These are phyloP conservation scores for Aurelia aurita DNA, from an alignment of 30 jellyfish, hydroid and myxozoan genomes.

Conservation along the genomic window DNA sequence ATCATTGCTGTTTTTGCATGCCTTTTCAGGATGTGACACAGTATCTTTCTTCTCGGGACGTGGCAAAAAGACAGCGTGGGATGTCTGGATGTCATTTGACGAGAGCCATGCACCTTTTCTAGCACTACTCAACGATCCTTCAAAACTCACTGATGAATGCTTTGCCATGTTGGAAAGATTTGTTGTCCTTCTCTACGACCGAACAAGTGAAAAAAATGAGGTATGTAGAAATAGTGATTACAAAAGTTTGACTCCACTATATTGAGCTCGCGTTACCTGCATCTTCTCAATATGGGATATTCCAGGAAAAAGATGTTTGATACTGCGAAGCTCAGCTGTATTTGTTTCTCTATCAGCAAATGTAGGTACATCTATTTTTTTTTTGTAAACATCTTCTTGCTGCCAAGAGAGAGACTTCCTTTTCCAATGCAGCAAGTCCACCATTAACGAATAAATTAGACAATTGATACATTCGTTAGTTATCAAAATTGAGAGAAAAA, in stretches of 20 bases:
- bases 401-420: too few relatives aligned
- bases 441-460: too few relatives aligned
- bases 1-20: slow-evolving; percentile 31
- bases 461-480: too few relatives aligned
- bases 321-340: too few relatives aligned
- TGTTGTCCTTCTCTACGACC: slow-evolving; percentile 56
- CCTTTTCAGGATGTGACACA: slow-evolving; percentile 45
- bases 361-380: too few relatives aligned
- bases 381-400: too few relatives aligned
- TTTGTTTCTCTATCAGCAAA: too few relatives aligned
- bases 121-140: slow-evolving; percentile 38
- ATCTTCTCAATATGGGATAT: too few relatives aligned
- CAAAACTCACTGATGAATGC: slow-evolving; percentile 33
- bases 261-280: not conserved
- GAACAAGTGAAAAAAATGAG: slow-evolving; percentile 38
- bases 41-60: slow-evolving; percentile 58
- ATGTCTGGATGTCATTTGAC: slow-evolving; percentile 28
- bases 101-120: slow-evolving; percentile 4
- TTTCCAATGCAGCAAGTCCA: too few relatives aligned
- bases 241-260: not conserved
- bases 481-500: too few relatives aligned
- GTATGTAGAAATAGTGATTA: slow-evolving; percentile 10
- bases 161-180: slow-evolving; percentile 32
- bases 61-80: slow-evolving; percentile 58
- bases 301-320: too few relatives aligned